A percentile compares a stretch with the other conserved stretches of the same genome.
Conservation (phyloP, 2,113 vertebrate genomes). For the Edolisoma coerulescens region DNA sequence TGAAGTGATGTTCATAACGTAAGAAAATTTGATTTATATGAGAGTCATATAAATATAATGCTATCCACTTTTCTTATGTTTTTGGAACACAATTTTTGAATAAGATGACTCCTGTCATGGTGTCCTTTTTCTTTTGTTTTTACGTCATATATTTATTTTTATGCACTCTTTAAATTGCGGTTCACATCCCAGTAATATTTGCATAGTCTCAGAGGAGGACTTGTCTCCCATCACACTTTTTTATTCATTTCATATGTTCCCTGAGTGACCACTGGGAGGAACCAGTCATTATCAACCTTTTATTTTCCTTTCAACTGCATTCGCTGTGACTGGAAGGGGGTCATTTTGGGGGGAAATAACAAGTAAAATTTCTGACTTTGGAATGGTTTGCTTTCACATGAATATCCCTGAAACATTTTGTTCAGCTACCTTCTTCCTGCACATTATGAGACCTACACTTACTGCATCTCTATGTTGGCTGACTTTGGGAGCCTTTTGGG, state of each 20-base stretch:
- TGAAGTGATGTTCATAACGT: background rate
- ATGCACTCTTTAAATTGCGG: background rate
- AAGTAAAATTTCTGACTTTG: background rate
- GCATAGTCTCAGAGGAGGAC: background rate
- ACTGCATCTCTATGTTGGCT: background rate
- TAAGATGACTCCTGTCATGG: background rate
- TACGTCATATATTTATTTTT: background rate
- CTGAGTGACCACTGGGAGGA: conserved; percentile 8
- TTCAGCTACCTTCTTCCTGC: background rate
- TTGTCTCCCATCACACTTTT: background rate
- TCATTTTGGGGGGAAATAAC: background rate
- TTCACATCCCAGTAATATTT: background rate
- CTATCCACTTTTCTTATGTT: background rate
- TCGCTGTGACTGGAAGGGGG: background rate
- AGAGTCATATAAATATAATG: background rate
- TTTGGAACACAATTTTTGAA: background rate
- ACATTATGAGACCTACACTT: background rate
- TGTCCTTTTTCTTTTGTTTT: background rate
- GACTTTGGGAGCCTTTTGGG: background rate
- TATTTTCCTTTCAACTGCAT: background rate
- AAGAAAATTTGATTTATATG: background rate
- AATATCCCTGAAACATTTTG: background rate
- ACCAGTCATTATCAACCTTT: background rate
- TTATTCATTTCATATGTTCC: background rate
- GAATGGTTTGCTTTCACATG: background rate